Percentiles rank a stretch among this genome's conserved stretches.
These are phyloP conservation scores for Pollenia angustigena DNA, from an alignment of 2,888 invertebrate genomes.

Conservation along the genomic window DNA sequence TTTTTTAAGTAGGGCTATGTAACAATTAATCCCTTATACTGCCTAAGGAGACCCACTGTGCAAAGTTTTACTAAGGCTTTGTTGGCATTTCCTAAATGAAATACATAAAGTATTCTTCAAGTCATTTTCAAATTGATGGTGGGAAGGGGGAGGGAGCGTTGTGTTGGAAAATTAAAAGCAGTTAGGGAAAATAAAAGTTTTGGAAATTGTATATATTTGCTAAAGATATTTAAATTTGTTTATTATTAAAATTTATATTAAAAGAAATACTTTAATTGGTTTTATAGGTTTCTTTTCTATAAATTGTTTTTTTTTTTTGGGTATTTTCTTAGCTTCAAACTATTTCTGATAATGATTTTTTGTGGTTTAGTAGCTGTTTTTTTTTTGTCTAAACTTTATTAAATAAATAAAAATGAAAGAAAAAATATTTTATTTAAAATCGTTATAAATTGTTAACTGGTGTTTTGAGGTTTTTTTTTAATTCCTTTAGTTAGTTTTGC, in stretches of 20 bases:
- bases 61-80: slow-evolving; percentile 15
- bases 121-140: no score
- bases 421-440: slow-evolving; percentile 42
- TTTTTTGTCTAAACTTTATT: neutral
- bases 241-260: neutral
- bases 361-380: slow-evolving; percentile 49
- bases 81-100: neutral
- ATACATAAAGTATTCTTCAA: no score
- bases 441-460: slow-evolving; percentile 22
- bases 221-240: no score
- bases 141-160: no score
- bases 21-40: slow-evolving; percentile 32
- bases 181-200: no score
- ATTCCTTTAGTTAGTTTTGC: neutral
- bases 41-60: slow-evolving; percentile 43
- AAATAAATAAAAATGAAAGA: slow-evolving; percentile 13
- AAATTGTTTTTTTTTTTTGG: neutral
- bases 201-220: no score
- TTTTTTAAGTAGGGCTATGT: neutral
- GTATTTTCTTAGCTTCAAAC: neutral
- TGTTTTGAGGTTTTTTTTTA: neutral
- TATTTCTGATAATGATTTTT: slow-evolving; percentile 55
- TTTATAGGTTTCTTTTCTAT: neutral
- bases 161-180: neutral
- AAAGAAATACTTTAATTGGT: neutral